phyloP scores from a whole-genome alignment of 1,140 invertebrate genomes.

The Pentalonia nigronervosa region DNA sequence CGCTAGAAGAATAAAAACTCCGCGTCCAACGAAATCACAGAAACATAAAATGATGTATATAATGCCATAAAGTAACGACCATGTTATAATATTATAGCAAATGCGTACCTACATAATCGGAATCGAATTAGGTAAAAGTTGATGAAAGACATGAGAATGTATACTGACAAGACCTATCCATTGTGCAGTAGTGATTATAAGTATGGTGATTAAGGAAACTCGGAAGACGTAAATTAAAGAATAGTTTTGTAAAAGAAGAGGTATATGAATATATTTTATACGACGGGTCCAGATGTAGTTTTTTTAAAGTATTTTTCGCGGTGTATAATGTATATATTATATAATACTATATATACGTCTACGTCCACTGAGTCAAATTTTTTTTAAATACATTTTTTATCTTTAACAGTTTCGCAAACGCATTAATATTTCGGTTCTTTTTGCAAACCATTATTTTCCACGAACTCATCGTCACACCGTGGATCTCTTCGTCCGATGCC shows the following conservation, averaged over 20 bases:
- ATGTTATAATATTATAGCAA: neutral
- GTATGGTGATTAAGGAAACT: neutral
- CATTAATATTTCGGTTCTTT: neutral
- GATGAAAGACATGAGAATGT: neutral
- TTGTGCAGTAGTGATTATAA: neutral
- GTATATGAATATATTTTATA: neutral
- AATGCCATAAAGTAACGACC: neutral
- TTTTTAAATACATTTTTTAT: neutral
- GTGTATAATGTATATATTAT: neutral
- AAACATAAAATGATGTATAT: neutral
- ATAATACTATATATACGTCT: neutral
- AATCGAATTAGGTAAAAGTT: neutral
- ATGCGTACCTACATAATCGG: neutral
- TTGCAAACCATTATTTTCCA: neutral
- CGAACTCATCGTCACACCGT: neutral
- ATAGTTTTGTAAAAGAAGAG: neutral
- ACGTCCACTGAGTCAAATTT: neutral
- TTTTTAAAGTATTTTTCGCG: neutral
- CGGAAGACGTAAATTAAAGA: neutral
- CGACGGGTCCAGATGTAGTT: constrained; percentile 3
- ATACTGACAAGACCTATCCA: neutral
- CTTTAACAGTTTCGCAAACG: constrained; percentile 3
- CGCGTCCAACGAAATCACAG: neutral
- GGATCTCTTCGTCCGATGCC: neutral
- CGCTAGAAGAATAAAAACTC: neutral